Percentiles rank a stretch among this genome's conserved stretches.
Evolutionary conservation across 2,113 vertebrate genomes (phyloP).

Genomic region (Ptyas mucosa): DNA sequence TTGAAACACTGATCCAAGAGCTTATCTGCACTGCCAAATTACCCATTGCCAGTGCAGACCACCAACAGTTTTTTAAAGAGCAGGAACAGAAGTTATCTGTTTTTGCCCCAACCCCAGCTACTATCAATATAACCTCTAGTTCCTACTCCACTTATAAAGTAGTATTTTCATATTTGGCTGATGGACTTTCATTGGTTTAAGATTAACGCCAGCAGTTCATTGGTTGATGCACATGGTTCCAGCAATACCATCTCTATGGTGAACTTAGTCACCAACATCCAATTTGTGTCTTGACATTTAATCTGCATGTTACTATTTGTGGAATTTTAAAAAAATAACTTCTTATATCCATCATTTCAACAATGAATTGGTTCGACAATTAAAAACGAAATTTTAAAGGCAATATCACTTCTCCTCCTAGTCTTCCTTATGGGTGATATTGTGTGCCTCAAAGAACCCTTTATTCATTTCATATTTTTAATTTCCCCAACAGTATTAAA

Average conservation of each 20-base stretch:
- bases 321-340: not conserved
- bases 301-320: not conserved
- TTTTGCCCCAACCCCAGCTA: not conserved
- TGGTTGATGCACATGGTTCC: not conserved
- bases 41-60: not conserved
- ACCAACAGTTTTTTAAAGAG: not conserved
- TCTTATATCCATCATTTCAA: not conserved
- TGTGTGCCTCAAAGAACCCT: not conserved
- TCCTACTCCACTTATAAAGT: not conserved
- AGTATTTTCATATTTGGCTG: not conserved
- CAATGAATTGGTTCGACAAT: not conserved
- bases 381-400: not conserved
- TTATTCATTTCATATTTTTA: not conserved
- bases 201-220: not conserved
- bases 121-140: not conserved
- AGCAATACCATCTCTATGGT: not conserved
- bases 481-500: not conserved
- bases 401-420: not conserved
- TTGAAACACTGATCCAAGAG: not conserved
- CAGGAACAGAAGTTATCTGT: not conserved
- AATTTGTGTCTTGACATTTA: not conserved
- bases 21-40: not conserved
- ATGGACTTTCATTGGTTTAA: not conserved
- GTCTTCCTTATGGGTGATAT: not conserved
- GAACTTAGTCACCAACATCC: not conserved